These are phyloP conservation scores for Cosmorhoe ocellata DNA, from an alignment of 2,888 invertebrate species.

Conservation along the genomic window DNA sequence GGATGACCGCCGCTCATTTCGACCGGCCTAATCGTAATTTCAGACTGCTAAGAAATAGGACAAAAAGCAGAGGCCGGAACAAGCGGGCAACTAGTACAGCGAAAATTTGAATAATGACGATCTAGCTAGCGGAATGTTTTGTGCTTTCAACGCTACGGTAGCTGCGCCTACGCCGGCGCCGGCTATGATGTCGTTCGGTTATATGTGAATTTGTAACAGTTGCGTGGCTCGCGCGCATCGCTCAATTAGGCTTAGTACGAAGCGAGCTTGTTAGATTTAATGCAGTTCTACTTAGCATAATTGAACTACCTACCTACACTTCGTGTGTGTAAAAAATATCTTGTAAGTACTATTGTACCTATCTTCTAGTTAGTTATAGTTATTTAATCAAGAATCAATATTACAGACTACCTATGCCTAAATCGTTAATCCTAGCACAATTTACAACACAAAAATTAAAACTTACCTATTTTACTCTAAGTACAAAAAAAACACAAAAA, in stretches of 20 bases:
- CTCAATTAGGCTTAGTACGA: conserved; percentile 29
- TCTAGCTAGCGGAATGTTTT: conserved; percentile 78
- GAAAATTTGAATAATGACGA: conserved; percentile 81
- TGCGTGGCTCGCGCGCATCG: conserved; percentile 35
- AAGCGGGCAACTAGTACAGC: conserved; percentile 78
- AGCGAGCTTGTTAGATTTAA: conserved; percentile 28
- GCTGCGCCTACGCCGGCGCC: conserved; percentile 45
- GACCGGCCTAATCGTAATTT: conserved; percentile 79
- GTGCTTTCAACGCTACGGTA: conserved; percentile 73
- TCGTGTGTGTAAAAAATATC: too few species aligned
- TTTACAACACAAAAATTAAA: too few species aligned
- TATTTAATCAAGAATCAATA: too few species aligned
- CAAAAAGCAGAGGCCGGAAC: conserved; percentile 78
- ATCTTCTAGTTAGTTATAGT: too few species aligned
- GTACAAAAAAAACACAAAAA: too few species aligned
- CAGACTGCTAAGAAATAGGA: conserved; percentile 73
- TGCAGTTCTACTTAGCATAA: conserved; percentile 28
- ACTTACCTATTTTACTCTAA: too few species aligned
- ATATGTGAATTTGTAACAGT: conserved; percentile 46
- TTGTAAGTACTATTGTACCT: too few species aligned
- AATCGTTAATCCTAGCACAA: too few species aligned
- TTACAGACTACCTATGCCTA: too few species aligned
- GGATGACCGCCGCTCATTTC: conserved; percentile 76
- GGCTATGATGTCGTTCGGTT: conserved; percentile 43
- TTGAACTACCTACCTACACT: conserved; percentile 14